Percentiles rank a stretch among this genome's conserved stretches.
phyloP scores from a whole-genome alignment of 2,888 invertebrate genomes.

The Ectropis crepuscularia region DNA sequence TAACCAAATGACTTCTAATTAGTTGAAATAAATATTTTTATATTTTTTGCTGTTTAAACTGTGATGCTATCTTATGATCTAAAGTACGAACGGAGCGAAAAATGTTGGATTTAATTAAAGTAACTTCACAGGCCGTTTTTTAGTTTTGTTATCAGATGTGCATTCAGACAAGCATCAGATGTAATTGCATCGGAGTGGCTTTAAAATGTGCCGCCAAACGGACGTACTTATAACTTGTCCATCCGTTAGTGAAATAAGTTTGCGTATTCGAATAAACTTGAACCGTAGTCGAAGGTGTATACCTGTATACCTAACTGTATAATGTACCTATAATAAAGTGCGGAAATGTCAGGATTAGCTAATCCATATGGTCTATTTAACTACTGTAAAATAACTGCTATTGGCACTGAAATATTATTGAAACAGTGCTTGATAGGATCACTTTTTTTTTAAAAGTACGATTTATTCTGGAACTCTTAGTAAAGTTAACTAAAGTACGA shows the following conservation, averaged over 20 bases:
- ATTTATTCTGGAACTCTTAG: too few relatives aligned
- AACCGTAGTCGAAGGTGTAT: background rate
- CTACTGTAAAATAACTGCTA: too few relatives aligned
- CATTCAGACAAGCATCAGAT: slow-evolving; percentile 70
- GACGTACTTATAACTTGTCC: slow-evolving; percentile 50
- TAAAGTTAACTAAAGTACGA: too few relatives aligned
- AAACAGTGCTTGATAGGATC: too few relatives aligned
- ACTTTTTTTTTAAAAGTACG: slow-evolving; percentile 26
- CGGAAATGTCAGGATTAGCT: too few relatives aligned
- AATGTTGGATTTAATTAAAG: slow-evolving; percentile 75
- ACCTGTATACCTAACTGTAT: too few relatives aligned
- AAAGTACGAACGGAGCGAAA: slow-evolving; percentile 58
- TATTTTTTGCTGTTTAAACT: slow-evolving; percentile 48
- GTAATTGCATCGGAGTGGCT: slow-evolving; percentile 72
- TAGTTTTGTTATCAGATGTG: slow-evolving; percentile 74
- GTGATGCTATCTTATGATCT: slow-evolving; percentile 57
- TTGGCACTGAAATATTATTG: too few relatives aligned
- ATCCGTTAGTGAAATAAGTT: slow-evolving; percentile 29
- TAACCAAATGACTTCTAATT: slow-evolving; percentile 59
- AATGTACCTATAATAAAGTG: too few relatives aligned
- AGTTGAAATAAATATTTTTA: slow-evolving; percentile 59
- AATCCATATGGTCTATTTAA: too few relatives aligned
- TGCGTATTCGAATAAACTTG: slow-evolving; percentile 25
- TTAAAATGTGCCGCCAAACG: slow-evolving; percentile 69
- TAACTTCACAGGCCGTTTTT: slow-evolving; percentile 68